Evolutionary conservation across 2,113 vertebrate genomes (phyloP).

Genomic region (Colossoma macropomum): DNA sequence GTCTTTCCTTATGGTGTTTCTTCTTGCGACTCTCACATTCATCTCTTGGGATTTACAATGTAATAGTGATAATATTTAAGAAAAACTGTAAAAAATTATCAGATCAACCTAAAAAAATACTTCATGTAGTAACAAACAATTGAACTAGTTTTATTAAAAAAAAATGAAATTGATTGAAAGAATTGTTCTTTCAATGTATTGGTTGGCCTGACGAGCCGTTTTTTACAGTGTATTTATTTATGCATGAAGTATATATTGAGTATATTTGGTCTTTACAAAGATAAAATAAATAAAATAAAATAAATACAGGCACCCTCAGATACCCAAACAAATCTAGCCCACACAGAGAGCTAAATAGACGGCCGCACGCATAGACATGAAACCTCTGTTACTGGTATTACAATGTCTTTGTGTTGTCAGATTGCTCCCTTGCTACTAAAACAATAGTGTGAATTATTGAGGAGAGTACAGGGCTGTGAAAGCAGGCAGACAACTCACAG

Average conservation of each 20-base stretch:
- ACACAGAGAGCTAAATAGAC: not conserved
- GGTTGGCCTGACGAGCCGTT: not conserved
- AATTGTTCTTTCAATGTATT: no score
- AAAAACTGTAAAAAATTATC: no score
- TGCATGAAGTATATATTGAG: no score
- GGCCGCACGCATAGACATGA: conserved; percentile 48
- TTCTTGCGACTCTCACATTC: no score
- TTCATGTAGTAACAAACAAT: no score
- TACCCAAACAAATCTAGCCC: not conserved
- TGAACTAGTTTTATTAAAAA: no score
- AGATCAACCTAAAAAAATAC: no score
- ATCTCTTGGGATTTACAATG: no score
- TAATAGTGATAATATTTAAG: no score
- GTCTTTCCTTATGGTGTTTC: no score
- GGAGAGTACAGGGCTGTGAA: not conserved
- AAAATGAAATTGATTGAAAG: no score
- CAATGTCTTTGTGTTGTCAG: not conserved
- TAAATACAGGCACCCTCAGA: not conserved
- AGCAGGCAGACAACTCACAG: not conserved
- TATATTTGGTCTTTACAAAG: no score
- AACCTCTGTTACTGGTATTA: not conserved
- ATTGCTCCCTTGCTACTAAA: conserved; percentile 2
- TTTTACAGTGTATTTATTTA: not conserved
- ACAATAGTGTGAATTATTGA: not conserved
- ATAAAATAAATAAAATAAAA: not conserved